phyloP scores from a whole-genome alignment of 2,888 invertebrate species.

The Neuroscelio doddi region DNA sequence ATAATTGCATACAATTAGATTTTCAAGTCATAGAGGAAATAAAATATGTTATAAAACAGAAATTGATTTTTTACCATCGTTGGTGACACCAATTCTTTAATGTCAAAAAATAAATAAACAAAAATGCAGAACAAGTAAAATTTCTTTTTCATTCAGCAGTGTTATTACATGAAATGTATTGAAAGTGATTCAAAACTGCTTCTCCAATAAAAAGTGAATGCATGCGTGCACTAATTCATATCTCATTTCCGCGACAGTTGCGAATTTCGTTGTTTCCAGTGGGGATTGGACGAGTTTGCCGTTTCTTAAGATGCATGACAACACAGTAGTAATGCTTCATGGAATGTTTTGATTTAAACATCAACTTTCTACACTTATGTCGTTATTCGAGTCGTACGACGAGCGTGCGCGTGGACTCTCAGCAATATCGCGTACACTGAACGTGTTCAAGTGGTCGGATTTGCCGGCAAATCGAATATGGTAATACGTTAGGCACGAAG shows the following conservation, averaged over 20 bases:
- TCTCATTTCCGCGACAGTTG: slow-evolving; percentile 27
- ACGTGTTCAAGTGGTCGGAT: slow-evolving; percentile 8
- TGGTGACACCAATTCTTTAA: no score
- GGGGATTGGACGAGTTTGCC: slow-evolving; percentile 3
- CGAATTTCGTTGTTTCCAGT: slow-evolving; percentile 29
- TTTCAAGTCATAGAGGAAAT: no score
- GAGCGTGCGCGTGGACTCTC: slow-evolving; percentile 19
- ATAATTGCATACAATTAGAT: no score
- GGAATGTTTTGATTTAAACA: slow-evolving; percentile 55
- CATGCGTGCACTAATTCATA: neutral
- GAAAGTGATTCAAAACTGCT: no score
- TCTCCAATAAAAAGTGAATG: no score
- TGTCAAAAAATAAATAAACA: no score
- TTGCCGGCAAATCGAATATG: slow-evolving; percentile 39
- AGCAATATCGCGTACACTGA: slow-evolving; percentile 22
- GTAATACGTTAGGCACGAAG: slow-evolving; percentile 37
- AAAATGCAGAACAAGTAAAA: no score
- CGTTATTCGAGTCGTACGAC: slow-evolving; percentile 46
- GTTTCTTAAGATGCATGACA: slow-evolving; percentile 27
- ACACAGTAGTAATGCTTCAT: slow-evolving; percentile 23
- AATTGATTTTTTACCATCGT: no score
- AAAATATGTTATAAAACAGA: no score
- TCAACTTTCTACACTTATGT: slow-evolving; percentile 57
- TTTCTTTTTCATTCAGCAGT: no score
- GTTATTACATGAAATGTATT: no score